Evolutionary conservation across 1,140 invertebrate species (phyloP).

Genomic region (Lepidurus couesii): DNA sequence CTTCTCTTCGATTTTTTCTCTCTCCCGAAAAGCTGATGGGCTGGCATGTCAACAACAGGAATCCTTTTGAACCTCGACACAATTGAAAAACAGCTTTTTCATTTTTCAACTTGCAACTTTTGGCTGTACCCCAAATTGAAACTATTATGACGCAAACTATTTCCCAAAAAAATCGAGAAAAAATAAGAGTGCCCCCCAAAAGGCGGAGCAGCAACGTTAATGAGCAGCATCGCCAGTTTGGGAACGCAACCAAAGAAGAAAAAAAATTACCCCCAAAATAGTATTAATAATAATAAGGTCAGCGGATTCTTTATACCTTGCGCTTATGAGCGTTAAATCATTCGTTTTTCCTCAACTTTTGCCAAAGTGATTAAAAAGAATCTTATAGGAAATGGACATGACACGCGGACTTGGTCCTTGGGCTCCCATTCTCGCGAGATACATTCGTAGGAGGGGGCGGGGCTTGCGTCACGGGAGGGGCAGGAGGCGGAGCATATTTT

Average conservation of each 20-base stretch:
- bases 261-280: too few species aligned
- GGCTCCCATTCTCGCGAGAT: slow-evolving; percentile 6
- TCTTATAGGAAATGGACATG: not conserved
- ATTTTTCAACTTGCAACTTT: not conserved
- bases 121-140: not conserved
- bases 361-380: not conserved
- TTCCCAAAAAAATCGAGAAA: too few species aligned
- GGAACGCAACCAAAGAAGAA: not conserved
- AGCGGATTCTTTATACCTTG: too few species aligned
- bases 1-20: too few species aligned
- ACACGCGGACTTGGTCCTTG: not conserved
- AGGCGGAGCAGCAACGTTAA: not conserved
- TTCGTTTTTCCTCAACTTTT: not conserved
- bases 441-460: not conserved
- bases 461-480: not conserved
- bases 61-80: not conserved
- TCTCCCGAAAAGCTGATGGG: too few species aligned
- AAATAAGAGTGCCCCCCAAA: too few species aligned
- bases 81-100: not conserved
- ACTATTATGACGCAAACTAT: not conserved
- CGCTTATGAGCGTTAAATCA: too few species aligned
- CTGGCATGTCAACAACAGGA: not conserved
- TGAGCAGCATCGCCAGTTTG: not conserved
- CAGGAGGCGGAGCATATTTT: not conserved
- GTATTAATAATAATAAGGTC: too few species aligned